Evolutionary conservation across 2,888 invertebrate species (phyloP), one percentile per base, ranked within the genome.

Genomic region (Panopea generosa): DNA sequence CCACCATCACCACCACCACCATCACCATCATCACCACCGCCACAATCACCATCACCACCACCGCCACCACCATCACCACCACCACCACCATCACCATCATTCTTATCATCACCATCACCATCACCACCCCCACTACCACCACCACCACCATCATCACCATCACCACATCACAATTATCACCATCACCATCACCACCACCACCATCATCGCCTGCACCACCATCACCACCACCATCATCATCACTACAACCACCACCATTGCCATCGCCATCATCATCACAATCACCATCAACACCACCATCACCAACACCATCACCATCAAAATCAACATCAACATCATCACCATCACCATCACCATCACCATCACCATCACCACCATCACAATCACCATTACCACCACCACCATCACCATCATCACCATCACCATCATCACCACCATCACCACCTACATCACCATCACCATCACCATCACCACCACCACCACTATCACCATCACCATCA

Each of bases 161-260:
- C 20, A 47, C 16, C 18, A 47, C 47, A 4, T 16, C 16, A 4
- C 47, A 4, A 18, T 16, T 16, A 18, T 16, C 47, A 16, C n/a
- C 47, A 47, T 20, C 47, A 4, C 47, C 47, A 47, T 16, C 18
- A 47, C 47, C 20, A 47, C 47, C 47, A 47, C 47, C 47, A 18
- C 47, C 47, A 47, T 20, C 47, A 47, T 16, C 47, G 20, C 47
- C 47, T 47, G n/a, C 47, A 18, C 20, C n/a, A 47, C 47, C 47
- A 47, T 16, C n/a, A 47, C 47, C 47, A 47, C 47, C 20, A 47
- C 16, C 47, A 47, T 16, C 47, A 16, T 16, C n/a, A 47, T 16
- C 20, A 47, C 47, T 16, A 47, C 47, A 4, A 47, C 33, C 33
- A 33, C 33, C 33, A 33, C 47, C 47, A 20, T 16, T 16, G 16